phyloP scores from a whole-genome alignment of 2,113 vertebrate genomes.

The Aphelocoma coerulescens region DNA sequence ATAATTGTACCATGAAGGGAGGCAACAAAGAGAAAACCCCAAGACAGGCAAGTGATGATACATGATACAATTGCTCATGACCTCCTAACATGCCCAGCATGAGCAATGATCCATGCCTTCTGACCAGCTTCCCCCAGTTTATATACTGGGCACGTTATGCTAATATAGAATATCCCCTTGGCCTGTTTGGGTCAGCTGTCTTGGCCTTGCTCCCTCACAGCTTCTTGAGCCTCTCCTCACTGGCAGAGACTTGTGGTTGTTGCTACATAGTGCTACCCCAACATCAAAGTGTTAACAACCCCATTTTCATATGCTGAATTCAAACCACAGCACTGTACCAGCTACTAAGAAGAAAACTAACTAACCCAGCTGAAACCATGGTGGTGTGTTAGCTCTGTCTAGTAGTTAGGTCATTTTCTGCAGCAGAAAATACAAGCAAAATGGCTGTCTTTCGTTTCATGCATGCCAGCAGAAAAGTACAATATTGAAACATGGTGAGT shows the following conservation, averaged over 20 bases:
- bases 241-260: background rate
- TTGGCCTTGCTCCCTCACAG: fast-evolving
- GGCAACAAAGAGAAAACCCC: background rate
- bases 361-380: background rate
- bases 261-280: background rate
- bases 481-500: background rate
- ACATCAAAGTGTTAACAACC: background rate
- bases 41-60: background rate
- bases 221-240: background rate
- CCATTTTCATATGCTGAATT: background rate
- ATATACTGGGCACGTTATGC: background rate
- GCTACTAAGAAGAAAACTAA: background rate
- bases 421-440: background rate
- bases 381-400: background rate
- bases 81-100: background rate
- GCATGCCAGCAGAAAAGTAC: background rate
- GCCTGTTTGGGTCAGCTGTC: background rate
- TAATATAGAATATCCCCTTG: background rate
- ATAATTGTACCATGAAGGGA: background rate
- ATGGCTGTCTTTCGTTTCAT: background rate
- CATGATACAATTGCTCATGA: background rate
- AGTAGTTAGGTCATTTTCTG: background rate
- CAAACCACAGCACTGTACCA: background rate
- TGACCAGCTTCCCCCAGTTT: background rate
- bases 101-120: background rate